Evolutionary conservation across 2,888 invertebrate genomes (phyloP).

Genomic region (Amphipyra berbera): DNA sequence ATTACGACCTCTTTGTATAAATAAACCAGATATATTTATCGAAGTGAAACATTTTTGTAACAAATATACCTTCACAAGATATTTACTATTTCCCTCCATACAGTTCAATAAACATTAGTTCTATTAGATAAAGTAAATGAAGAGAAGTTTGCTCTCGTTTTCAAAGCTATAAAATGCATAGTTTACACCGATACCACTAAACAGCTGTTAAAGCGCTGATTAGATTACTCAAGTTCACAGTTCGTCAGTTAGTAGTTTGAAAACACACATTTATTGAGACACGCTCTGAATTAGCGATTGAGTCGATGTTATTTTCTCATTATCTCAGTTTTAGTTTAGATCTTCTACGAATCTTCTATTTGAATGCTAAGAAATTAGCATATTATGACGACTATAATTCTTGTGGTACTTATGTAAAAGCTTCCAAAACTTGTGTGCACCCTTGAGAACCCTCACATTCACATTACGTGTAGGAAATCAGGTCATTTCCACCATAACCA

Average conservation of each 20-base stretch:
- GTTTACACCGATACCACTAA: conserved; percentile 31
- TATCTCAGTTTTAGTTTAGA: neutral
- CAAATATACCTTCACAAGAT: neutral
- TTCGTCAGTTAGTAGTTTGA: conserved; percentile 32
- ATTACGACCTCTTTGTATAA: no score
- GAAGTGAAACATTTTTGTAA: no score
- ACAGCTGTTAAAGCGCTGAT: conserved; percentile 40
- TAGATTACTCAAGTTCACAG: conserved; percentile 38
- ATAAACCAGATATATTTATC: no score
- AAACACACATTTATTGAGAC: conserved; percentile 30
- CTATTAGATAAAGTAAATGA: conserved; percentile 13
- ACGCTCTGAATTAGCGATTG: conserved; percentile 18
- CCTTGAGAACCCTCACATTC: conserved; percentile 9
- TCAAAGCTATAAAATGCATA: conserved; percentile 33
- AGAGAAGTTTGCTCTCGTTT: conserved; percentile 5
- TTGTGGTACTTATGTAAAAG: conserved; percentile 7
- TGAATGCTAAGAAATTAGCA: conserved; percentile 11
- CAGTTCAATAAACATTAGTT: conserved; percentile 14
- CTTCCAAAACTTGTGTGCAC: conserved; percentile 9
- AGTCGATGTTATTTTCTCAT: conserved; percentile 12
- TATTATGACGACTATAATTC: conserved; percentile 4
- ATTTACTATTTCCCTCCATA: neutral
- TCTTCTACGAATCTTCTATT: neutral
- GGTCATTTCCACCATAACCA: conserved; percentile 24
- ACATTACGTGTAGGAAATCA: conserved; percentile 24